These are phyloP conservation scores for Drosophila saltans DNA, from an alignment of 1,140 invertebrate species.

Conservation along the genomic window DNA sequence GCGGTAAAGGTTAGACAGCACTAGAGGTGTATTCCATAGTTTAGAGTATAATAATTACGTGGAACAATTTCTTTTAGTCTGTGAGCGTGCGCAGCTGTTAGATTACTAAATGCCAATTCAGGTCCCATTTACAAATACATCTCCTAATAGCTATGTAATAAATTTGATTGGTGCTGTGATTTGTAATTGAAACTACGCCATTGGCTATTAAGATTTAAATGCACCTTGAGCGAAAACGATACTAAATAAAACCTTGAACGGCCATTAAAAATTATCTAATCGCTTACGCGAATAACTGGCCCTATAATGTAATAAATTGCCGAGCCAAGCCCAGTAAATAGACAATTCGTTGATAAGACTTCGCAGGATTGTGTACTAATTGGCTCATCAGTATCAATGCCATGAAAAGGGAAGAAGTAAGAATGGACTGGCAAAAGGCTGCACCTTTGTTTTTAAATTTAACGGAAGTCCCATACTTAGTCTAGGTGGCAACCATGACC, in stretches of 20 bases:
- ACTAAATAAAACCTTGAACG: neutral
- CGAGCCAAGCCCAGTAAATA: neutral
- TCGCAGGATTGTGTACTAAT: neutral
- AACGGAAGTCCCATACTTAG: neutral
- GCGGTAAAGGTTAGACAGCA: neutral
- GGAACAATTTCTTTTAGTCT: neutral
- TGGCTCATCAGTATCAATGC: neutral
- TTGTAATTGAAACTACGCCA: neutral
- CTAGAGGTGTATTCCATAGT: neutral
- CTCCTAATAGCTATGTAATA: neutral
- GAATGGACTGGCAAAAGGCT: neutral
- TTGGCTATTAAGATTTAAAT: conserved; percentile 2
- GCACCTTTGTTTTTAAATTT: conserved; percentile 1
- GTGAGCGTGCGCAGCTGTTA: conserved; percentile 14
- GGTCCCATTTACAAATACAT: neutral
- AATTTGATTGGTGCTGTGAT: neutral
- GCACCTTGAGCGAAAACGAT: conserved; percentile 1
- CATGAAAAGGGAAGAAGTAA: neutral
- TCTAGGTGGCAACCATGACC: neutral
- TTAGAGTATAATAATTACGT: neutral
- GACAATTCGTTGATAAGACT: neutral
- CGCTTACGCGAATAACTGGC: neutral
- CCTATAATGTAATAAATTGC: neutral
- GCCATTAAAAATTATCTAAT: conserved; percentile 16
- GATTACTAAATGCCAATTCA: neutral